phyloP scores from a whole-genome alignment of 1,140 invertebrate species.

The Hyphantria cunea region DNA sequence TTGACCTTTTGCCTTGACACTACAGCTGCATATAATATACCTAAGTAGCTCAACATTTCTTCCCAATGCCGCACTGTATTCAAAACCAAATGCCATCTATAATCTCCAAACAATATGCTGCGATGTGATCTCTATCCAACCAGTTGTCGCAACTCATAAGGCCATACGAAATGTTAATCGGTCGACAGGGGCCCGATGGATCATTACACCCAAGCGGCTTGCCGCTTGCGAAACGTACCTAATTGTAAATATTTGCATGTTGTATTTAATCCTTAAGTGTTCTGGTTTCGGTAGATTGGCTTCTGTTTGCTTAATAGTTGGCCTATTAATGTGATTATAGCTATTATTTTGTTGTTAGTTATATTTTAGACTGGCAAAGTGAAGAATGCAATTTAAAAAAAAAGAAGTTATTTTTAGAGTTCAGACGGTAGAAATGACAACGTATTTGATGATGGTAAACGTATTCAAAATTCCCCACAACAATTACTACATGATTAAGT shows the following conservation, averaged over 20 bases:
- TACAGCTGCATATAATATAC: too few species aligned
- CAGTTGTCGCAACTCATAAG: slow-evolving; percentile 53
- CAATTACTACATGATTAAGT: too few species aligned
- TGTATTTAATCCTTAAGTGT: slow-evolving; percentile 26
- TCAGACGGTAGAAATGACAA: neutral
- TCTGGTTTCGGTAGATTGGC: slow-evolving; percentile 23
- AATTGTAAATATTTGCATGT: slow-evolving; percentile 32
- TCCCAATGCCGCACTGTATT: neutral
- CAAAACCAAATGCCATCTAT: slow-evolving; percentile 8
- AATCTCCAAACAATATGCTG: slow-evolving; percentile 35
- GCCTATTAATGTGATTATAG: neutral
- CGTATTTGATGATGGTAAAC: too few species aligned
- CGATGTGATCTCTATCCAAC: slow-evolving; percentile 38
- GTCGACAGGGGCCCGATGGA: slow-evolving; percentile 53
- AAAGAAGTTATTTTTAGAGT: neutral
- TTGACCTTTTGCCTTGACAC: too few species aligned
- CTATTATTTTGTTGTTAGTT: too few species aligned
- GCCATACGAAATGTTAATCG: slow-evolving; percentile 65
- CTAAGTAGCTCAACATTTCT: too few species aligned
- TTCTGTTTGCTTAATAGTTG: slow-evolving; percentile 14
- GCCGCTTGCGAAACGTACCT: slow-evolving; percentile 18
- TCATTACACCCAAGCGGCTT: slow-evolving; percentile 44
- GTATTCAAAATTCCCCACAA: too few species aligned
- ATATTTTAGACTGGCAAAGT: too few species aligned
- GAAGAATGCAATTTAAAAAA: too few species aligned